phyloP scores from a whole-genome alignment of 2,888 invertebrate species.

The Pachliopta kotzebuea region DNA sequence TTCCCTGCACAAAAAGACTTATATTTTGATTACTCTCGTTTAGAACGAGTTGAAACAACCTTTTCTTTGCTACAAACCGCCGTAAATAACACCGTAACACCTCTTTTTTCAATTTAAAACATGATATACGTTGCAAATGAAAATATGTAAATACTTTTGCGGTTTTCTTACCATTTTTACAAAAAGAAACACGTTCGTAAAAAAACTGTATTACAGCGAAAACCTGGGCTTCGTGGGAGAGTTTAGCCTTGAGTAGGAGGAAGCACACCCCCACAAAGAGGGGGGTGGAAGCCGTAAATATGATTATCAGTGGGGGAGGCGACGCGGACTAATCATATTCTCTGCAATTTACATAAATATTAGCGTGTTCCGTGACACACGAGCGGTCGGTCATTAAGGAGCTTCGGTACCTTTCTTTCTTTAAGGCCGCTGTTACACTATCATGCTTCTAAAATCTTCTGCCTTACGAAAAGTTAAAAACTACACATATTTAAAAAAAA shows the following conservation, averaged over 20 bases:
- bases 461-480: background rate
- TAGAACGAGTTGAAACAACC: too few relatives aligned
- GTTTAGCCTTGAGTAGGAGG: slow-evolving; percentile 17
- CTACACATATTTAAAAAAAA: too few relatives aligned
- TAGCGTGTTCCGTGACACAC: slow-evolving; percentile 77
- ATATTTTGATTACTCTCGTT: too few relatives aligned
- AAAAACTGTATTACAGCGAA: background rate
- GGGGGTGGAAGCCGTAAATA: slow-evolving; percentile 69
- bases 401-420: slow-evolving; percentile 46
- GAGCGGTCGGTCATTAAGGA: slow-evolving; percentile 56
- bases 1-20: too few relatives aligned
- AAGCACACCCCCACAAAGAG: slow-evolving; percentile 12
- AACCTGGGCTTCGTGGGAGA: slow-evolving; percentile 5
- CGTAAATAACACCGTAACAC: background rate
- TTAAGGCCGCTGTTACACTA: slow-evolving; percentile 21
- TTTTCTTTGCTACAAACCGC: too few relatives aligned
- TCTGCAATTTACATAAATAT: slow-evolving; percentile 80
- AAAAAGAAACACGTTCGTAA: background rate
- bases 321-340: slow-evolving; percentile 79
- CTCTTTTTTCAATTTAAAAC: background rate
- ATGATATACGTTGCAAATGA: background rate
- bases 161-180: background rate
- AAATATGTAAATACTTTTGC: slow-evolving; percentile 1
- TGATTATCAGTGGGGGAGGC: slow-evolving; percentile 79
- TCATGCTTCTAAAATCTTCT: slow-evolving; percentile 23